Percentiles rank a stretch among this genome's conserved stretches.
Evolutionary conservation across 1,140 invertebrate species (phyloP).

Genomic region (Cotesia vestalis): DNA sequence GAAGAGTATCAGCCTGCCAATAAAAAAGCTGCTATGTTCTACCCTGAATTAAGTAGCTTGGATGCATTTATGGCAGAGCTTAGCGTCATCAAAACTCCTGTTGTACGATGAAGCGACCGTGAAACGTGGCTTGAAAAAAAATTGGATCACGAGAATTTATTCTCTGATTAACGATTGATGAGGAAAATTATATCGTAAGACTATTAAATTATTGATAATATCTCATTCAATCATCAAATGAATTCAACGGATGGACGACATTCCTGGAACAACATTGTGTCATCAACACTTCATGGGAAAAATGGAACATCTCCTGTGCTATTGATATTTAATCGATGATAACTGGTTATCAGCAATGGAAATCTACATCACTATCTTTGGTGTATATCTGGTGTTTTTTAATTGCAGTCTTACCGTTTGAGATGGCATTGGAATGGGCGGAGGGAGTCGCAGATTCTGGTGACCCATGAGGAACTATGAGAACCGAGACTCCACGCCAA

Average conservation of each 20-base stretch:
- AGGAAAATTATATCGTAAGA: neutral
- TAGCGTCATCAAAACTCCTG: slow-evolving; percentile 47
- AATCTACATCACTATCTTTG: slow-evolving; percentile 40
- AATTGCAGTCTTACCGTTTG: slow-evolving; percentile 63
- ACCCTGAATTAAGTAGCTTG: slow-evolving; percentile 52
- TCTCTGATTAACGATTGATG: neutral
- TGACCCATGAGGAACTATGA: slow-evolving; percentile 18
- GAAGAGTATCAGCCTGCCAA: slow-evolving; percentile 24
- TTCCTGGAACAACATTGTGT: neutral
- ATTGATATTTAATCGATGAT: neutral
- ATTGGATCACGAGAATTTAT: slow-evolving; percentile 24
- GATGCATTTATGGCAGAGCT: slow-evolving; percentile 56
- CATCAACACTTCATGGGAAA: neutral
- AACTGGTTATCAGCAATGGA: neutral
- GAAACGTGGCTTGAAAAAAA: neutral
- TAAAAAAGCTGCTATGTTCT: slow-evolving; percentile 30
- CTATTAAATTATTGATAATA: neutral
- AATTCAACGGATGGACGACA: too few species aligned
- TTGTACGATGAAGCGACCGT: slow-evolving; percentile 48
- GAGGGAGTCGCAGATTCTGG: slow-evolving; percentile 29
- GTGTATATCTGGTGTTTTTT: slow-evolving; percentile 62
- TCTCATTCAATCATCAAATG: too few species aligned
- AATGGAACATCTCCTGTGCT: neutral
- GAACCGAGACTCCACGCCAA: slow-evolving; percentile 34
- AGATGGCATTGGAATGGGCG: slow-evolving; percentile 52